Base-by-base conservation (phyloP, 2,888 invertebrate genomes). In the Ochropacha duplaris region DNA sequence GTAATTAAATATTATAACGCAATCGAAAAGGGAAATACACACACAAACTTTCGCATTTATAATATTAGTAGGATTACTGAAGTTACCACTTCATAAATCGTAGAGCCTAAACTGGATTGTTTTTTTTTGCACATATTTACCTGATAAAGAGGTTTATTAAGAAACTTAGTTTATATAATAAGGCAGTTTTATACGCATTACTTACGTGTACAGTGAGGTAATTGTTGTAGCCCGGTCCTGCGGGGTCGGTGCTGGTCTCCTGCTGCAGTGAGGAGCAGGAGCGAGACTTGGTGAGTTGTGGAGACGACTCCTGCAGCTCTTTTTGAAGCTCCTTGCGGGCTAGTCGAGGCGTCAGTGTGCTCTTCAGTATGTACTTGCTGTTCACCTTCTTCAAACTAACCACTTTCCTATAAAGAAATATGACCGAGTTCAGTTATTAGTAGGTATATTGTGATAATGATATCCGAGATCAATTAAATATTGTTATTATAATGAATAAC, bases 331-430 rank as follows among this genome's bases (percentile, higher is more conserved):
- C 95, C 69, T 95, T 96, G 44, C 97, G 93, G 11, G 95, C 95
- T 61, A 96, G 86, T 56, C 95, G 94, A 5, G 97, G 97, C 0
- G 97, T 97, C 61, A 97, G 79, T 0, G 97, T 97, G 50, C 96
- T 96, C 88, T 96, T 97, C 28, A 97, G 84, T 57, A 97, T 97
- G 74, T 97, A 96, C 78, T 96, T 97, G 81, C 97, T 96, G 83
- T 95, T 96, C 28, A 95, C 95, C 83, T 96, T 96, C 81, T 95
- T 96, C 67, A 96, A 76, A 60, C 92, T 95, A 0, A 96, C 95
- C 65, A 94, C 94, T 88, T 95, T 95, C 84, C 96, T 95, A 79
- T n/a, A 83, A 79, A 59, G 14, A 22, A 22, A 12, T 36, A 49
- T 28, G 19, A 34, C 11, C 12, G 34, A 31, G 36, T 24, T 52